A percentile compares a stretch with the other conserved stretches of the same genome.
Conservation (phyloP, 2,113 vertebrate genomes). For the Haemorhous mexicanus region DNA sequence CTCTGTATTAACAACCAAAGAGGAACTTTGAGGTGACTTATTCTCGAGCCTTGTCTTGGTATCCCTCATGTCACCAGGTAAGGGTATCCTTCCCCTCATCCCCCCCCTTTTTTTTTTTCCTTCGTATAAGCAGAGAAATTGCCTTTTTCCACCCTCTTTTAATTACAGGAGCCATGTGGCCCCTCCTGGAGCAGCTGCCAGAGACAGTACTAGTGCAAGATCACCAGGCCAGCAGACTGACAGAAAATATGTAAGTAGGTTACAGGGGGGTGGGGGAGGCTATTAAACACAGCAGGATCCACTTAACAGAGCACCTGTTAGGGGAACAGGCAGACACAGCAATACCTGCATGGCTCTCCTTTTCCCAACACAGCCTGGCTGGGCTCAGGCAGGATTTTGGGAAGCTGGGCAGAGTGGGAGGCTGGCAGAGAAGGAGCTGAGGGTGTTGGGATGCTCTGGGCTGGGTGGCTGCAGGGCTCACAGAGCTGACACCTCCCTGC, state of each 20-base stretch:
- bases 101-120: neutral
- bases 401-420: fast-evolving
- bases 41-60: neutral
- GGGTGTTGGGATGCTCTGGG: neutral
- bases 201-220: neutral
- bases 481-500: neutral
- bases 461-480: neutral
- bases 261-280: neutral
- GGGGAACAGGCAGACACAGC: neutral
- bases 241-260: conserved; percentile 32
- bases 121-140: neutral
- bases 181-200: neutral
- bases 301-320: conserved; percentile 20
- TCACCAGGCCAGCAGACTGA: neutral
- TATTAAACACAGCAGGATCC: conserved; percentile 3
- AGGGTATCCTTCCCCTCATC: neutral
- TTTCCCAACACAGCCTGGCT: neutral
- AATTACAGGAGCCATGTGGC: neutral
- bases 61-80: neutral
- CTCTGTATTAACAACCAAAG: neutral
- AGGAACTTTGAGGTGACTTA: neutral
- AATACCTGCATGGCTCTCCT: fast-evolving
- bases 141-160: neutral
- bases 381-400: fast-evolving
- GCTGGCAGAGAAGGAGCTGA: neutral